Evolutionary conservation across 2,797 vertebrate species (phyloP).

Genomic region (Tinamus major): DNA sequence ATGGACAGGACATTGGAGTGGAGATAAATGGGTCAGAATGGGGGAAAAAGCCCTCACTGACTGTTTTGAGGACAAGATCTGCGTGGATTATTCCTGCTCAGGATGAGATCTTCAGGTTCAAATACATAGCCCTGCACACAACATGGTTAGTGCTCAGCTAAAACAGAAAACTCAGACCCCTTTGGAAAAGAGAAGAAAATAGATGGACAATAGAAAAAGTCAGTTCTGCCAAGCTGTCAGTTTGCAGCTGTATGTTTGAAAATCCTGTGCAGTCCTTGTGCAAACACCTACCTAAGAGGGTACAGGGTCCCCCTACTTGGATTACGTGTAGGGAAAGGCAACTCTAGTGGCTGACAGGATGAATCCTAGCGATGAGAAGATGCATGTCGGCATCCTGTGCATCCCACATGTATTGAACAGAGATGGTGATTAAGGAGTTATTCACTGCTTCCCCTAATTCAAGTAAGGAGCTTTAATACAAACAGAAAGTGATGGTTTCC

Average conservation of each 20-base stretch:
- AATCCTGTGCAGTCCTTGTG: background rate
- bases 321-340: background rate
- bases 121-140: background rate
- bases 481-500: background rate
- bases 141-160: background rate
- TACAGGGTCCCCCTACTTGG: background rate
- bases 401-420: background rate
- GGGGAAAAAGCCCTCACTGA: background rate
- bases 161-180: background rate
- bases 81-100: background rate
- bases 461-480: background rate
- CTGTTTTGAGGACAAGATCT: background rate
- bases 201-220: background rate
- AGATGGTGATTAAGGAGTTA: background rate
- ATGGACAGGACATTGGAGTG: background rate
- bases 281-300: background rate
- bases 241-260: background rate
- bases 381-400: background rate
- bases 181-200: background rate
- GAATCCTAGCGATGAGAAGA: background rate
- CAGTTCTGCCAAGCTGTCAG: background rate
- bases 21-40: background rate
- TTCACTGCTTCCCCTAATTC: background rate
- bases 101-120: background rate
- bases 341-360: background rate